phyloP scores from a whole-genome alignment of 2,113 vertebrate species.

The Siphamia tubifer region DNA sequence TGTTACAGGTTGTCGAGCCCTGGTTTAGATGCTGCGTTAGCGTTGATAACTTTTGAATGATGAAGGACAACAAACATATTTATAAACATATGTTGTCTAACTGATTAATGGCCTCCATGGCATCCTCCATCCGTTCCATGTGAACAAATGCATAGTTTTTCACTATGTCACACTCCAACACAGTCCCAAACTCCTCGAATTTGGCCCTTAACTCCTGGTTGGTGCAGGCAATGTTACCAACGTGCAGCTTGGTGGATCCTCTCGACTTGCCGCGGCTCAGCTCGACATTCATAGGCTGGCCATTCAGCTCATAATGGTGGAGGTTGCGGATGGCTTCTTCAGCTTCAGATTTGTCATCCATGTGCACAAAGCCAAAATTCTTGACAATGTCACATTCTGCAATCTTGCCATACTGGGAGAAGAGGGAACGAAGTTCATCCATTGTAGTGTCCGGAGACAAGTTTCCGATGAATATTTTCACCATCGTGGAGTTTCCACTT shows the following conservation, averaged over 20 bases:
- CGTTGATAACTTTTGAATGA: too few species aligned
- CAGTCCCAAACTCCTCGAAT: slow-evolving; percentile 92
- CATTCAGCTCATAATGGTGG: slow-evolving; percentile 93
- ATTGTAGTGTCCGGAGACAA: slow-evolving; percentile 90
- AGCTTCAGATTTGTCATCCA: slow-evolving; percentile 88
- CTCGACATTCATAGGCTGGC: slow-evolving; percentile 93
- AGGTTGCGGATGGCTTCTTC: slow-evolving; percentile 94
- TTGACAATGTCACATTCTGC: slow-evolving; percentile 96
- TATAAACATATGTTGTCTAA: slow-evolving; percentile 95
- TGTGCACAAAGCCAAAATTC: slow-evolving; percentile 97
- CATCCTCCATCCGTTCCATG: slow-evolving; percentile 95
- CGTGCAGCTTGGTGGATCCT: slow-evolving; percentile 93
- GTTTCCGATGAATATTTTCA: slow-evolving; percentile 98
- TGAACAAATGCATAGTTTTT: slow-evolving; percentile 98
- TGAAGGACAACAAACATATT: too few species aligned
- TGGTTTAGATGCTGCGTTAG: too few species aligned
- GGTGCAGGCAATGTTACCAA: slow-evolving; percentile 92
- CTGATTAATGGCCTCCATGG: slow-evolving; percentile 92
- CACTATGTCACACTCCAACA: slow-evolving; percentile 95
- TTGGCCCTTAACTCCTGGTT: slow-evolving; percentile 92
- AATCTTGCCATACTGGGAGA: slow-evolving; percentile 95
- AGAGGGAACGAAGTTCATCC: slow-evolving; percentile 90
- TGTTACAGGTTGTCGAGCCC: too few species aligned
- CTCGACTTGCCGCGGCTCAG: slow-evolving; percentile 90
- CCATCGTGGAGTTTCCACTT: slow-evolving; percentile 80